Evolutionary conservation across 2,888 invertebrate species (phyloP).

Genomic region (Acronicta alni): DNA sequence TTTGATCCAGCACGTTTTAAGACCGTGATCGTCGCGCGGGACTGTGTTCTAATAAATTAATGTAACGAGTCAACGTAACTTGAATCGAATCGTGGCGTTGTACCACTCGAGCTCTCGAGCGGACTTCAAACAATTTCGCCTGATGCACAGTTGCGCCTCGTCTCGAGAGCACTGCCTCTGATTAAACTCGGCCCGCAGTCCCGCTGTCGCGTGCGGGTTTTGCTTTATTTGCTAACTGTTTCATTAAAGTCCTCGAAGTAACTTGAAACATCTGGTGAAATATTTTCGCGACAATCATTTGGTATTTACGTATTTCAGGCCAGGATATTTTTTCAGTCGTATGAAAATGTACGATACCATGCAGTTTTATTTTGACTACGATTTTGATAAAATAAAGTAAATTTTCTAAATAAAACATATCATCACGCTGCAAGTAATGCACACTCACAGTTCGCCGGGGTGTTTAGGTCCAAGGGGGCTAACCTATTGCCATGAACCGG

Average conservation of each 20-base stretch:
- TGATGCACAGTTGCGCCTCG: conserved; percentile 69
- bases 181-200: conserved; percentile 72
- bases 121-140: conserved; percentile 76
- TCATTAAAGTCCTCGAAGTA: conserved; percentile 55
- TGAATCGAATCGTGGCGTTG: conserved; percentile 47
- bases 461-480: no score
- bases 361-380: no score
- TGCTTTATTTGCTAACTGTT: conserved; percentile 69
- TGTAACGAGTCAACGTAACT: conserved; percentile 36
- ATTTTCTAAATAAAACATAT: no score
- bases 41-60: conserved; percentile 45
- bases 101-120: conserved; percentile 57
- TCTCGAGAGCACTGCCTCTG: conserved; percentile 76
- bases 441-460: no score
- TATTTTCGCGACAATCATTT: conserved; percentile 39
- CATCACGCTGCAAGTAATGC: no score
- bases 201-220: conserved; percentile 54
- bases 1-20: conserved; percentile 33
- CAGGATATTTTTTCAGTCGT: conserved; percentile 26
- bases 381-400: no score
- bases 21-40: conserved; percentile 39
- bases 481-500: no score
- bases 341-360: conserved; percentile 15
- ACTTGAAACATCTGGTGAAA: conserved; percentile 41
- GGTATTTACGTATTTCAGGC: conserved; percentile 15